phyloP scores from a whole-genome alignment of 2,797 vertebrate species.

The Lacerta viridis region DNA sequence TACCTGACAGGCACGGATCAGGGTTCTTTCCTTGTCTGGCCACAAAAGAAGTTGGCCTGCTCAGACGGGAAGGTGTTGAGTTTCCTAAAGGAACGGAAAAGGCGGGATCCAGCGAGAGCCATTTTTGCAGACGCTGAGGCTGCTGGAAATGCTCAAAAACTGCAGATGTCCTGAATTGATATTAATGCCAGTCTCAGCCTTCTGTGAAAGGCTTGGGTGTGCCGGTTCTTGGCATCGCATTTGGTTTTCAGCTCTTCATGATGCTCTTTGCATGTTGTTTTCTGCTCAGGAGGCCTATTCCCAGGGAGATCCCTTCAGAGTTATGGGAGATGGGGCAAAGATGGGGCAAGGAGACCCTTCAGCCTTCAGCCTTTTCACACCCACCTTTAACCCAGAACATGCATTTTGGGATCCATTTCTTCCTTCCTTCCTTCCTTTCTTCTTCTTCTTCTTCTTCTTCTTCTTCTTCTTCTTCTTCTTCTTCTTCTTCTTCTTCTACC shows the following conservation, averaged over 20 bases:
- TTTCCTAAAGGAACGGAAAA: constrained; percentile 42
- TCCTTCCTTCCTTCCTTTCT: too few species aligned
- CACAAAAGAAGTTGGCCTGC: constrained; percentile 53
- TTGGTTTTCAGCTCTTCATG: constrained; percentile 23
- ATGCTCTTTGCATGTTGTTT: background rate
- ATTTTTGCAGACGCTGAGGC: background rate
- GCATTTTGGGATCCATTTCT: too few species aligned
- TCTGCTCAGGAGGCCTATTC: background rate
- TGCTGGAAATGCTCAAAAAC: background rate
- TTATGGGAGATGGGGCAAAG: accelerated
- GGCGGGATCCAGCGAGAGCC: background rate
- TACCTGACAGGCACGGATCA: constrained; percentile 63
- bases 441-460: too few species aligned
- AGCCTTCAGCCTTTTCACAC: too few species aligned
- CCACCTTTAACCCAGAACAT: too few species aligned
- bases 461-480: too few species aligned
- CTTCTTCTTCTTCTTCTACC: too few species aligned
- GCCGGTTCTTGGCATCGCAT: accelerated
- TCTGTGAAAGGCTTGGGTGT: background rate
- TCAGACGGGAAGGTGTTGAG: constrained; percentile 52
- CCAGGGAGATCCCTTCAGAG: background rate
- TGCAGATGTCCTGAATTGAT: background rate
- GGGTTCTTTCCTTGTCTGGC: constrained; percentile 66
- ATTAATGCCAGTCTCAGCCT: background rate
- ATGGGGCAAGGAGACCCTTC: background rate